Evolutionary conservation across 2,797 vertebrate species (phyloP).

Genomic region (Macropodus opercularis): DNA sequence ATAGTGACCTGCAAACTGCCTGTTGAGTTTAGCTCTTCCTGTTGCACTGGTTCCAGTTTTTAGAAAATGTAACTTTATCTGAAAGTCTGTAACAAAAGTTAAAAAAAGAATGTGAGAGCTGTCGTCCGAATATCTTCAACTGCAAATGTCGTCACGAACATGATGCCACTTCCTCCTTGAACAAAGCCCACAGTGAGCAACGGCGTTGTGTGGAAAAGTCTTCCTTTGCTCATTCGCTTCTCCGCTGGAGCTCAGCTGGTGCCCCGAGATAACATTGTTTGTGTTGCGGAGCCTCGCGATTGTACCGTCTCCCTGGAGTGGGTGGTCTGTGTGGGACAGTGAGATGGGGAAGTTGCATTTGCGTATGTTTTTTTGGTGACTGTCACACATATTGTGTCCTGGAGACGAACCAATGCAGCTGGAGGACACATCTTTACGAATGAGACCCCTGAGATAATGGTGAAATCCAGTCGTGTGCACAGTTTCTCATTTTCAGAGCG

Average conservation of each 20-base stretch:
- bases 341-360: constrained; percentile 21
- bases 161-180: constrained; percentile 19
- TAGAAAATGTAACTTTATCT: no score
- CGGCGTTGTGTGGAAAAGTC: constrained; percentile 44
- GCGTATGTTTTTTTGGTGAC: constrained; percentile 14
- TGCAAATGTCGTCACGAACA: constrained; percentile 1
- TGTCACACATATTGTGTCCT: constrained; percentile 28
- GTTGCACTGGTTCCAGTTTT: no score
- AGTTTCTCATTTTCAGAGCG: constrained; percentile 12
- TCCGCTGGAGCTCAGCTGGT: constrained; percentile 59
- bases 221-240: constrained; percentile 54
- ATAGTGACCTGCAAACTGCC: no score
- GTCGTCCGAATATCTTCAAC: neutral
- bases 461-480: neutral
- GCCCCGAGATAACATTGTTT: constrained; percentile 68
- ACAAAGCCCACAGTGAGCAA: constrained; percentile 32
- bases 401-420: constrained; percentile 10
- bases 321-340: constrained; percentile 35
- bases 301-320: constrained; percentile 45
- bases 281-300: constrained; percentile 42
- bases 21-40: no score
- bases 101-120: neutral
- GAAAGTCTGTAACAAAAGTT: neutral
- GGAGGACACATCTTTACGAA: constrained; percentile 31
- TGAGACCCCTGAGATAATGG: constrained; percentile 10